phyloP scores from a whole-genome alignment of 2,888 invertebrate species.

The Amphipyra tragopoginis region DNA sequence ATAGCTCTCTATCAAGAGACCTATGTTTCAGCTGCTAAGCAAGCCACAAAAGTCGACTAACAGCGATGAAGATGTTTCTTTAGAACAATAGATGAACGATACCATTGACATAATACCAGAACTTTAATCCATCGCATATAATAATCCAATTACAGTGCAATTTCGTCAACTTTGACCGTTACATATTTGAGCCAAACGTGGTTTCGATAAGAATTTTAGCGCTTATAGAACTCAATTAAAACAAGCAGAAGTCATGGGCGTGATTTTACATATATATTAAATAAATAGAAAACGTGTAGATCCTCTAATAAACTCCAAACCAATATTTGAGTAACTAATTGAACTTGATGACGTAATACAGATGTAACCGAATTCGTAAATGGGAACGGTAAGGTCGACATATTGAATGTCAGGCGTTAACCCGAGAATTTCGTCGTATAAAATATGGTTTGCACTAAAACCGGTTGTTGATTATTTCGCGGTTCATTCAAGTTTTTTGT shows the following conservation, averaged over 20 bases:
- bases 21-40: no score
- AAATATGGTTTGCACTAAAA: constrained; percentile 34
- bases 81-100: no score
- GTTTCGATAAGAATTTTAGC: constrained; percentile 9
- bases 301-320: constrained; percentile 26
- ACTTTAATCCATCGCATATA: no score
- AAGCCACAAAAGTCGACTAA: no score
- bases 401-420: constrained; percentile 53
- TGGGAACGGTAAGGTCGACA: constrained; percentile 54
- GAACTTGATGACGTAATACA: constrained; percentile 51
- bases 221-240: not conserved
- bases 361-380: constrained; percentile 53
- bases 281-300: constrained; percentile 29
- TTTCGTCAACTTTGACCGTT: no score
- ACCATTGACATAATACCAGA: no score
- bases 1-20: no score
- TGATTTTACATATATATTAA: constrained; percentile 27
- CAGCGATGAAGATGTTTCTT: no score
- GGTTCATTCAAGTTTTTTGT: constrained; percentile 41
- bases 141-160: no score
- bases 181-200: not conserved
- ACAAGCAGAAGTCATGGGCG: constrained; percentile 1
- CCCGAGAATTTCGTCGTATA: constrained; percentile 40
- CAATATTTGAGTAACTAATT: constrained; percentile 58
- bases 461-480: constrained; percentile 37